phyloP scores from a whole-genome alignment of 1,140 invertebrate species.

The Pachypsylla venusta region DNA sequence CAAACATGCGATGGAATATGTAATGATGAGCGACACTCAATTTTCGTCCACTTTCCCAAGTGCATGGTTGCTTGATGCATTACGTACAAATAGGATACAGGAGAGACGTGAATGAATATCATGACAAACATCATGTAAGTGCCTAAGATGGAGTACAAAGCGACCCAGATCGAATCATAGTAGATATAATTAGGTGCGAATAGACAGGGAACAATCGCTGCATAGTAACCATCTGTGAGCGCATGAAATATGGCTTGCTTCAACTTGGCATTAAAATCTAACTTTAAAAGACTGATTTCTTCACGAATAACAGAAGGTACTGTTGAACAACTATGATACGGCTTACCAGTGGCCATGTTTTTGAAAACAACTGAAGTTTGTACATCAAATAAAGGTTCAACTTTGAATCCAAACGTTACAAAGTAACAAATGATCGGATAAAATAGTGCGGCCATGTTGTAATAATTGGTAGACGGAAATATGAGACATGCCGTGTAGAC shows the following conservation, averaged over 20 bases:
- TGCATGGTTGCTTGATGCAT: constrained; percentile 78
- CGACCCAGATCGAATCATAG: constrained; percentile 70
- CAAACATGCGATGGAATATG: constrained; percentile 50
- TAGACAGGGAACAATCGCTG: constrained; percentile 72
- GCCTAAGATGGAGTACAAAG: constrained; percentile 65
- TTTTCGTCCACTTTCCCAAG: constrained; percentile 67
- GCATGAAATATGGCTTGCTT: constrained; percentile 84
- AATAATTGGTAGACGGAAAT: constrained; percentile 32
- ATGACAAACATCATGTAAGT: constrained; percentile 69
- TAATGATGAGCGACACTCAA: constrained; percentile 42
- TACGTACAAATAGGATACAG: constrained; percentile 64
- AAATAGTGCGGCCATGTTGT: constrained; percentile 26
- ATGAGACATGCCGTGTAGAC: constrained; percentile 20
- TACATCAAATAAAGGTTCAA: constrained; percentile 50
- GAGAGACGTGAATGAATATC: constrained; percentile 59
- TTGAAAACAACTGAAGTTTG: background rate
- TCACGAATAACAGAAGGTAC: constrained; percentile 54
- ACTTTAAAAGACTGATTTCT: constrained; percentile 68
- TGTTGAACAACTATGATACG: constrained; percentile 37
- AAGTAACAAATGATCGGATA: constrained; percentile 64
- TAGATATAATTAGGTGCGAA: constrained; percentile 57
- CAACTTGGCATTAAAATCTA: constrained; percentile 74
- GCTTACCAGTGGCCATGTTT: background rate
- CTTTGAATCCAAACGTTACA: constrained; percentile 61
- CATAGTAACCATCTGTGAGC: constrained; percentile 77